Evolutionary conservation across 1,140 invertebrate species (phyloP).

Genomic region (Drosophila suzukii): DNA sequence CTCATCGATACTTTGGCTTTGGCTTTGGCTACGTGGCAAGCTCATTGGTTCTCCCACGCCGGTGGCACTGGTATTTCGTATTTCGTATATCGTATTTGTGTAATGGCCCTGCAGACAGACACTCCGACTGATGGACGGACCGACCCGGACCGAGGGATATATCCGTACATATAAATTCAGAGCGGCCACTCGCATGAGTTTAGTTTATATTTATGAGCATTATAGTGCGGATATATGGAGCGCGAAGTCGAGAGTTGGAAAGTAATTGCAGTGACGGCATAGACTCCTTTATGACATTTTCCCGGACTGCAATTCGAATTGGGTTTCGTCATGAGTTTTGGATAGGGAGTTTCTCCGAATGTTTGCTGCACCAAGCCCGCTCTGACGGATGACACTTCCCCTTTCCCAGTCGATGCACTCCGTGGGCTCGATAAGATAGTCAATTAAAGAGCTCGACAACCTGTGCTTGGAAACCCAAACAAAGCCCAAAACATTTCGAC

Average conservation of each 20-base stretch:
- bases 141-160: constrained; percentile 34
- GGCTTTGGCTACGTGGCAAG: constrained; percentile 57
- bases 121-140: constrained; percentile 20
- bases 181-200: constrained; percentile 56
- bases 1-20: constrained; percentile 76
- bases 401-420: background rate
- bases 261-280: constrained; percentile 30
- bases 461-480: constrained; percentile 43
- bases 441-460: constrained; percentile 54
- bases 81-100: constrained; percentile 25
- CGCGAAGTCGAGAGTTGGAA: constrained; percentile 54
- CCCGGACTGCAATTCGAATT: background rate
- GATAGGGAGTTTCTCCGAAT: constrained; percentile 2
- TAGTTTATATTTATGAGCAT: constrained; percentile 84
- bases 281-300: constrained; percentile 13
- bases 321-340: constrained; percentile 25
- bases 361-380: constrained; percentile 8
- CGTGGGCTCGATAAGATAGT: constrained; percentile 36
- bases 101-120: constrained; percentile 52
- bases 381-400: constrained; percentile 3
- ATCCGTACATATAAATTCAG: constrained; percentile 58
- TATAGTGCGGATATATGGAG: constrained; percentile 84
- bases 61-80: constrained; percentile 27
- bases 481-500: constrained; percentile 19
- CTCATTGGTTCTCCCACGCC: constrained; percentile 59